Conservation (phyloP, 2,113 vertebrate species). For the Lepidothrix coronata region DNA sequence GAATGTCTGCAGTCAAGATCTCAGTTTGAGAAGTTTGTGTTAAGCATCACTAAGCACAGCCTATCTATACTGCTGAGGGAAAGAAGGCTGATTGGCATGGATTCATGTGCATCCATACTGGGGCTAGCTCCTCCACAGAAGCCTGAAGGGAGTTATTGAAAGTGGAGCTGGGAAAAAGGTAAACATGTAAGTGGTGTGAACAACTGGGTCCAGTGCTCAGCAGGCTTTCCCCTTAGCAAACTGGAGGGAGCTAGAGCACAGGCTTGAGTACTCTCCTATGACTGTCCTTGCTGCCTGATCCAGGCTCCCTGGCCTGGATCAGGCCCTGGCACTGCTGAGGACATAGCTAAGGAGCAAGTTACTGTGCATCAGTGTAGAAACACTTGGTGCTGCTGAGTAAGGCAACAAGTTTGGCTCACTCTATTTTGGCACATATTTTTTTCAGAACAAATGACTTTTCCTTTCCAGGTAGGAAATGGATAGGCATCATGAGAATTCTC, state of each 20-base stretch:
- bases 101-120: fast-evolving
- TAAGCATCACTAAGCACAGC: neutral
- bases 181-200: neutral
- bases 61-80: neutral
- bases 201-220: neutral
- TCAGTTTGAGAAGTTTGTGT: neutral
- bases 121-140: neutral
- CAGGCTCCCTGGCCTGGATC: neutral
- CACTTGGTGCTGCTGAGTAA: neutral
- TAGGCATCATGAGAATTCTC: neutral
- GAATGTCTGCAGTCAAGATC: neutral
- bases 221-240: neutral
- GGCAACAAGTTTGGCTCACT: neutral
- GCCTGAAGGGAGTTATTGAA: neutral
- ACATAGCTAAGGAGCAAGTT: neutral
- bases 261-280: neutral
- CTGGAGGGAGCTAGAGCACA: neutral
- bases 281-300: neutral
- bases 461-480: neutral
- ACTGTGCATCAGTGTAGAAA: neutral
- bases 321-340: neutral
- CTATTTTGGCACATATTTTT: neutral
- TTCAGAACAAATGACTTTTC: neutral
- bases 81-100: neutral
- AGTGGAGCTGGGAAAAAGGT: neutral